Evolutionary conservation across 2,888 invertebrate genomes (phyloP).

Genomic region (Coelogynopora nodosa): DNA sequence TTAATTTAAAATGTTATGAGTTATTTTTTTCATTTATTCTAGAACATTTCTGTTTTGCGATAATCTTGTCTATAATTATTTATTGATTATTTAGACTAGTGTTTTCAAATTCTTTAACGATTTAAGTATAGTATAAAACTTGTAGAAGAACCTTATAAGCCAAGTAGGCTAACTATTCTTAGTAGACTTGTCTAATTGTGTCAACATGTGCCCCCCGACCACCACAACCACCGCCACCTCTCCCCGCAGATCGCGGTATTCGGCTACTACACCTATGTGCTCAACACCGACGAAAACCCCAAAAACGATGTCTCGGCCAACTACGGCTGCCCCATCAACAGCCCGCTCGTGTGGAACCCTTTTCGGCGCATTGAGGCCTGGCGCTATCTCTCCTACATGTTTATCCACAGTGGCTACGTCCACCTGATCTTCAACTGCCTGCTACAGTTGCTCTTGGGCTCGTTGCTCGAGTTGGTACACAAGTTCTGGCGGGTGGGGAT

Average conservation of each 20-base stretch:
- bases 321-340: slow-evolving; percentile 29
- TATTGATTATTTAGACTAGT: too few relatives aligned
- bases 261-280: slow-evolving; percentile 35
- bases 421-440: slow-evolving; percentile 85
- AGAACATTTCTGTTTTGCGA: too few relatives aligned
- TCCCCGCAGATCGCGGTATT: slow-evolving; percentile 42
- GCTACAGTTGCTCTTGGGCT: slow-evolving; percentile 84
- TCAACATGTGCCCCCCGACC: too few relatives aligned
- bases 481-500: slow-evolving; percentile 82
- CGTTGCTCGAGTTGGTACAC: slow-evolving; percentile 92
- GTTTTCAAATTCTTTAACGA: too few relatives aligned
- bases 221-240: neutral
- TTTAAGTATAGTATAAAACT: too few relatives aligned
- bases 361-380: slow-evolving; percentile 65
- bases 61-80: too few relatives aligned
- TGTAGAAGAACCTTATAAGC: too few relatives aligned
- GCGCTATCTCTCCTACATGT: slow-evolving; percentile 90
- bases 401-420: slow-evolving; percentile 83
- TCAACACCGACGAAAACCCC: slow-evolving; percentile 38
- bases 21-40: too few relatives aligned
- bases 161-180: too few relatives aligned
- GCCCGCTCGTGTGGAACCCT: slow-evolving; percentile 44
- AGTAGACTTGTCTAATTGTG: too few relatives aligned
- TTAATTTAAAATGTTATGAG: too few relatives aligned
- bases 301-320: slow-evolving; percentile 42